Percentiles rank a stretch among this genome's conserved stretches.
phyloP scores from a whole-genome alignment of 2,113 vertebrate species.

The Chionodraco myersi region DNA sequence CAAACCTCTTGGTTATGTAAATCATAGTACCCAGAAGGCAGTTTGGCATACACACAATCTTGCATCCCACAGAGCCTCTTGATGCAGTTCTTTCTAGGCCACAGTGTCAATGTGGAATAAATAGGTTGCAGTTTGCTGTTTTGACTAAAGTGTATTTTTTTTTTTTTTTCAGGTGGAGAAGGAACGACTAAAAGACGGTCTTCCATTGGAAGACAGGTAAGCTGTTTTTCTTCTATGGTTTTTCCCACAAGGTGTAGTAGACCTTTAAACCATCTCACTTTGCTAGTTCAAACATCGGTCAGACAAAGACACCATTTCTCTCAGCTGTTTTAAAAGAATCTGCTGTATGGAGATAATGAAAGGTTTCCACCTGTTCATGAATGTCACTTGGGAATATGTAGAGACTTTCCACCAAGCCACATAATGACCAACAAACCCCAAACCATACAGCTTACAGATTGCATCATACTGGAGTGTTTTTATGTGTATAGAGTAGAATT shows the following conservation, averaged over 20 bases:
- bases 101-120: background rate
- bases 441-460: constrained; percentile 13
- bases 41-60: background rate
- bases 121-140: background rate
- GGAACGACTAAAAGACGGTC: constrained; percentile 89
- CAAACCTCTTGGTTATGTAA: background rate
- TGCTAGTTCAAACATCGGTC: constrained; percentile 9
- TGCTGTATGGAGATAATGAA: constrained; percentile 1
- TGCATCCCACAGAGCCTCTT: background rate
- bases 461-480: constrained; percentile 31
- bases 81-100: background rate
- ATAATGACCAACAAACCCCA: constrained; percentile 22
- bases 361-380: constrained; percentile 44
- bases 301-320: constrained; percentile 6
- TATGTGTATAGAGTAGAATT: constrained; percentile 19
- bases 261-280: background rate
- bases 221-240: constrained; percentile 1
- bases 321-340: background rate
- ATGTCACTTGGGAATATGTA: constrained; percentile 1
- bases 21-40: background rate
- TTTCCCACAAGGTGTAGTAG: background rate
- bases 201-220: constrained; percentile 91
- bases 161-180: constrained; percentile 87
- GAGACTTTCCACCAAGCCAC: constrained; percentile 20
- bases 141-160: background rate